Base-by-base conservation (phyloP, 2,888 invertebrate genomes). In the Amphipoea lucens region DNA sequence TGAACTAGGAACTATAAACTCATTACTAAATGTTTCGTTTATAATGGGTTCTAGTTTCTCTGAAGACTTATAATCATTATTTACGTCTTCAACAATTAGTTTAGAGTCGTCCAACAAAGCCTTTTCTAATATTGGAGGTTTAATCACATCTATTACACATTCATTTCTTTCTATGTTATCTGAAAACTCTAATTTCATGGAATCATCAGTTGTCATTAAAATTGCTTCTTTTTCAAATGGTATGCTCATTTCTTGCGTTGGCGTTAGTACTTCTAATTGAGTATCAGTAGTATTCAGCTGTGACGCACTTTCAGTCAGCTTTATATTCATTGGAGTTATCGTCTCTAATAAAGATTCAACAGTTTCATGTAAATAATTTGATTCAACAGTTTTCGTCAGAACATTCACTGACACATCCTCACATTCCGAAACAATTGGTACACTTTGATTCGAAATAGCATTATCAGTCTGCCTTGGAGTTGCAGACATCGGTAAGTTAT, bases 331-430 rank as follows among this genome's bases (percentile, higher is more conserved):
- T 70, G 57, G 65, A 70, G 48, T 48, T 11, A 29, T 29, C 0
- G 12, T 65, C 66, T 79, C 57, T 48, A 78, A 51, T 29, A 70
- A 29, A 29, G 40, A 23, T 40, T 78, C n/a, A 69, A 45, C n/a
- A 40, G 20, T 78, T 36, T 65, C n/a, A 62, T 65, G 20, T 60
- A 20, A 42, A 51, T 40, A n/a, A 48, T 48, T 45, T 57, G 40
- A 48, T 40, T 66, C n/a, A 1, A 20, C 48, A 60, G n/a, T 29
- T 63, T 20, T 7, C 4, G 1, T 57, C n/a, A 48, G 20, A 45
- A 45, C 11, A 45, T 57, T 60, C 7, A 11, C 42, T 48, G 48
- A 40, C 2, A 45, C 17, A 40, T 2, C 29, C 17, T 40, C n/a
- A 48, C 20, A 66, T 54, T 78, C 54, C 12, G 6, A 36, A n/a